Percentiles rank a stretch among this genome's conserved stretches.
These are phyloP conservation scores for Trichonephila clavipes DNA, from an alignment of 1,140 invertebrate species.

Conservation along the genomic window DNA sequence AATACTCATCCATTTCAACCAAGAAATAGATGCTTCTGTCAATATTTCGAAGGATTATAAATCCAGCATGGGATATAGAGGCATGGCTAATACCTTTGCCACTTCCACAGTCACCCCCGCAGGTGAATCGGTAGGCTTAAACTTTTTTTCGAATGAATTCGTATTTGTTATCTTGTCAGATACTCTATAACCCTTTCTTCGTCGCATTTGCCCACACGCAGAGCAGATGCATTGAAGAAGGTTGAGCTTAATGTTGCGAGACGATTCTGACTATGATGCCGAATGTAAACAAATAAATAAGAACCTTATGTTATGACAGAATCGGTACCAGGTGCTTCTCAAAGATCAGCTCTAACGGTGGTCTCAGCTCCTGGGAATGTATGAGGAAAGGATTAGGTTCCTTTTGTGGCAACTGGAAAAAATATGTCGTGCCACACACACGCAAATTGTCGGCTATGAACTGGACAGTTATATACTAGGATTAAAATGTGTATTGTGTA, in stretches of 20 bases:
- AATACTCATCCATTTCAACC: background rate
- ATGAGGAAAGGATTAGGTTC: constrained; percentile 3
- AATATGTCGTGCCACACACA: background rate
- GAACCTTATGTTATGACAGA: background rate
- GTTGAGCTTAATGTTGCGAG: background rate
- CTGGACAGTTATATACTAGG: background rate
- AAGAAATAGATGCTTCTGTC: background rate
- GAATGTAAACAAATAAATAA: constrained; percentile 49
- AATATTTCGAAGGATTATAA: background rate
- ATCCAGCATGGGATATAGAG: background rate
- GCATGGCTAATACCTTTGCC: background rate
- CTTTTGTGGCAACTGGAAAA: background rate
- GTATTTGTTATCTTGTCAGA: constrained; percentile 31
- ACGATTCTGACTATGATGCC: background rate
- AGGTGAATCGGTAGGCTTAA: background rate
- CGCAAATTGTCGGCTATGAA: background rate
- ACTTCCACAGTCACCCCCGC: background rate
- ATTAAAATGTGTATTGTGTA: background rate
- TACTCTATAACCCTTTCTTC: background rate
- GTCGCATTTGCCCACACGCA: background rate
- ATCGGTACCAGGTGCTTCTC: background rate
- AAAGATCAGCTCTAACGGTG: background rate
- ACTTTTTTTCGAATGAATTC: background rate
- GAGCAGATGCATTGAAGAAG: background rate
- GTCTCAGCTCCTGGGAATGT: background rate